A percentile compares a stretch with the other conserved stretches of the same genome.
Conservation (phyloP, 1,140 invertebrate genomes). For the Drosophila orosa region DNA sequence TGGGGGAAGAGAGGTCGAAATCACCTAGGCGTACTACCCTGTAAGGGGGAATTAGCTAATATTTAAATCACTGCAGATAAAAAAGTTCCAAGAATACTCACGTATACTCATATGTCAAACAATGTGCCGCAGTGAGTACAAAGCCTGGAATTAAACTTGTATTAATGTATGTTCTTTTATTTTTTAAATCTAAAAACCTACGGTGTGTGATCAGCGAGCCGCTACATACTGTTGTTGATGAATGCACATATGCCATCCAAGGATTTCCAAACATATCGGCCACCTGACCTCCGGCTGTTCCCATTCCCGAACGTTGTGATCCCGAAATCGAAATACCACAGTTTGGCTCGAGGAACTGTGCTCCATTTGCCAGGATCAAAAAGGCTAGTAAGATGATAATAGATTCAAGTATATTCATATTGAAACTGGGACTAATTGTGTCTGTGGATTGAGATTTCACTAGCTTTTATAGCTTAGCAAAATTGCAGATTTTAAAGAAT, state of each 20-base stretch:
- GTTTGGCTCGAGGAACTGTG: neutral
- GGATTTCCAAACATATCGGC: slow-evolving; percentile 4
- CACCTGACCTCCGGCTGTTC: neutral
- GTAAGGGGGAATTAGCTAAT: neutral
- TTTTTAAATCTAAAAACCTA: neutral
- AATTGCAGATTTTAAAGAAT: no score
- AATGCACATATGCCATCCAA: neutral
- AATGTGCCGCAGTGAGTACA: neutral
- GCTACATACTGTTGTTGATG: neutral
- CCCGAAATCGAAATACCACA: neutral
- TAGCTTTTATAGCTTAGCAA: no score
- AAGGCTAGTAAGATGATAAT: neutral
- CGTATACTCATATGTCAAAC: neutral
- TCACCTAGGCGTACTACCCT: neutral
- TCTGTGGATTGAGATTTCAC: no score
- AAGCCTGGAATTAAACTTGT: neutral
- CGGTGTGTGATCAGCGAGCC: neutral
- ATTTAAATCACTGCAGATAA: neutral
- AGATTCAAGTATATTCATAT: neutral
- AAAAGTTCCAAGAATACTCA: neutral
- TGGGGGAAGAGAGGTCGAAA: neutral
- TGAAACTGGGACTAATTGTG: neutral
- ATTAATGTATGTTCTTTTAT: neutral
- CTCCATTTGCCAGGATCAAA: neutral
- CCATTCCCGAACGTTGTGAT: no score